Evolutionary conservation across 1,140 invertebrate species (phyloP).

Genomic region (Drosophila rufa): DNA sequence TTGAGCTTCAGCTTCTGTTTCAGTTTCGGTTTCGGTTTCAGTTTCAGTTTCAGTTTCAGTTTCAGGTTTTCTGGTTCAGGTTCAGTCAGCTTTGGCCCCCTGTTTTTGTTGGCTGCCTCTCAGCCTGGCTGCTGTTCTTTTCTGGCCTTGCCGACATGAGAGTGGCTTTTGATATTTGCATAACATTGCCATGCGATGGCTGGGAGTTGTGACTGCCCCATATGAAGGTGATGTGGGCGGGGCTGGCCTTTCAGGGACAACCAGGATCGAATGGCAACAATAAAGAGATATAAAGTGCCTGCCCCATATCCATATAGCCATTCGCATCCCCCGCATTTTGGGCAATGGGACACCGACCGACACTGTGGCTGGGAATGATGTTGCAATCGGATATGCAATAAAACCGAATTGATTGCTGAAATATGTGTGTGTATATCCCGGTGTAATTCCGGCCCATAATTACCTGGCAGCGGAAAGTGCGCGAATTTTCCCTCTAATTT

Average conservation of each 20-base stretch:
- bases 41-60: neutral
- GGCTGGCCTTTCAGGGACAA: neutral
- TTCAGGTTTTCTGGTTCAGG: neutral
- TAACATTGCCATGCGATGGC: slow-evolving; percentile 46
- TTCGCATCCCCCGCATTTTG: neutral
- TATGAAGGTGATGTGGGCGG: slow-evolving; percentile 19
- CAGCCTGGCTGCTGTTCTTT: slow-evolving; percentile 1
- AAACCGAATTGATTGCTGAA: slow-evolving; percentile 5
- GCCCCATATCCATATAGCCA: neutral
- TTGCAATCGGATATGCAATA: slow-evolving; percentile 15
- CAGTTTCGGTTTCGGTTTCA: neutral
- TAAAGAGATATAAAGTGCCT: slow-evolving; percentile 43
- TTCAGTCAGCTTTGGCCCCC: neutral
- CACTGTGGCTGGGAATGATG: neutral
- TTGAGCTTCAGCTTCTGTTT: neutral
- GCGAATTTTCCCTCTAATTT: too few species aligned
- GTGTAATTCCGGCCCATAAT: too few species aligned
- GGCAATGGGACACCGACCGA: neutral
- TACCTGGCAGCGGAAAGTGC: too few species aligned
- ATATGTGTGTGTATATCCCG: neutral
- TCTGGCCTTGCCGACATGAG: slow-evolving; percentile 13
- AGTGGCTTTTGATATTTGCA: slow-evolving; percentile 61
- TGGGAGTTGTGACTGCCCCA: slow-evolving; percentile 36
- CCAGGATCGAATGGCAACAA: slow-evolving; percentile 24
- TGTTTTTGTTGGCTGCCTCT: neutral